Evolutionary conservation across 2,888 invertebrate species (phyloP).

Genomic region (Pristionchus entomophagus): DNA sequence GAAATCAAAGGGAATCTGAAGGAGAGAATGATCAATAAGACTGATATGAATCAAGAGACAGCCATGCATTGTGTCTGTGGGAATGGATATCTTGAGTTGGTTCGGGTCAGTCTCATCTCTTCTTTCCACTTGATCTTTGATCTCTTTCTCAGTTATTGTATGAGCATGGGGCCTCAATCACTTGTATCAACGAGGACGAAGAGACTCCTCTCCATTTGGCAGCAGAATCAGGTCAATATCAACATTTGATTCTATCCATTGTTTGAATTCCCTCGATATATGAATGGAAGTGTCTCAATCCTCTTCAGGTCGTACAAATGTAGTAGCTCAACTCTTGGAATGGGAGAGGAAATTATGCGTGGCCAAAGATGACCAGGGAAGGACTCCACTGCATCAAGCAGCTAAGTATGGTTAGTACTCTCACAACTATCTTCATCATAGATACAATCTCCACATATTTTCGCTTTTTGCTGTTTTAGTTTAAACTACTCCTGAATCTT

Average conservation of each 20-base stretch:
- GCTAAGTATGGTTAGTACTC: neutral
- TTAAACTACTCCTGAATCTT: too few species aligned
- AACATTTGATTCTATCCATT: too few species aligned
- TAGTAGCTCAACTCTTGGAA: constrained; percentile 58
- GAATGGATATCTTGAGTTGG: constrained; percentile 69
- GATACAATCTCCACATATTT: neutral
- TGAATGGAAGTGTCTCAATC: too few species aligned
- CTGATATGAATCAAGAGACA: constrained; percentile 78
- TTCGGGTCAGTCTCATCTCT: constrained; percentile 49
- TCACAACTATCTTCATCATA: neutral
- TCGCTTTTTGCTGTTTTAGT: too few species aligned
- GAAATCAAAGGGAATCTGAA: constrained; percentile 49
- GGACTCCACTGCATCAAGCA: constrained; percentile 35
- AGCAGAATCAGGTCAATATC: constrained; percentile 76
- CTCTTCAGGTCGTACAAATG: constrained; percentile 42
- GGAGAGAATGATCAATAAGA: constrained; percentile 75
- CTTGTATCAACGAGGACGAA: constrained; percentile 78
- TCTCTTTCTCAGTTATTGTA: constrained; percentile 75
- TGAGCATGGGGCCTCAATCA: constrained; percentile 76
- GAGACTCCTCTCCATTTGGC: constrained; percentile 78
- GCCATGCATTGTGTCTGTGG: constrained; percentile 78
- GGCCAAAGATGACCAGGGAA: constrained; percentile 56
- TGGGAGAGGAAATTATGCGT: constrained; percentile 59
- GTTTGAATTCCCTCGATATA: too few species aligned
- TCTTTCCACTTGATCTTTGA: neutral